Percentiles rank a stretch among this genome's conserved stretches.
phyloP scores from a whole-genome alignment of 2,797 vertebrate species.

The Pipistrellus nathusii region DNA sequence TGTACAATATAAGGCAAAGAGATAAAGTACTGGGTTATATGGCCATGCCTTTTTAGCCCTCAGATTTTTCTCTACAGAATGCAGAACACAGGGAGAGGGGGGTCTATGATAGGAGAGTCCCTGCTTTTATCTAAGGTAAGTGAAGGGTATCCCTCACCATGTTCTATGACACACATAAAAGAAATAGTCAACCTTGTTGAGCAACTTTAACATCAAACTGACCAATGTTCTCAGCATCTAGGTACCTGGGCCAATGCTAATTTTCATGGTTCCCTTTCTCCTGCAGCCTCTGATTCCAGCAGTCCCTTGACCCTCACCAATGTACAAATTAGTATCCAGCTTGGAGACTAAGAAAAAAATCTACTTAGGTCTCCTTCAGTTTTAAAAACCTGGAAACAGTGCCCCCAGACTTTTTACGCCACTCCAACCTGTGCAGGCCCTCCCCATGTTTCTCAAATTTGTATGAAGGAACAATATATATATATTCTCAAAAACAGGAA shows the following conservation, averaged over 20 bases:
- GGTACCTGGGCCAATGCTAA: not conserved
- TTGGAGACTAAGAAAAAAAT: not conserved
- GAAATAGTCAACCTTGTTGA: not conserved
- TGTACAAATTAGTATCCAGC: not conserved
- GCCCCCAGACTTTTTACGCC: not conserved
- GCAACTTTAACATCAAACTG: not conserved
- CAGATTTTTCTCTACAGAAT: not conserved
- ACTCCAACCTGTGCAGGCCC: not conserved
- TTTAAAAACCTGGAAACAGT: conserved; percentile 34
- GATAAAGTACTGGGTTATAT: not conserved
- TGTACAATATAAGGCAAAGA: not conserved
- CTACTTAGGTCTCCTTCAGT: not conserved
- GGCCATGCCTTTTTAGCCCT: not conserved
- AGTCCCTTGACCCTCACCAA: not conserved
- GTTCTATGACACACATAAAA: conserved; percentile 26
- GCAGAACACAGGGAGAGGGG: not conserved
- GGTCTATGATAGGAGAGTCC: not conserved
- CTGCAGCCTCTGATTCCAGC: not conserved
- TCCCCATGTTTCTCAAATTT: not conserved
- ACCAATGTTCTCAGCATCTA: not conserved
- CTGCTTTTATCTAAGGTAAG: not conserved
- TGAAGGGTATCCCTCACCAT: not conserved
- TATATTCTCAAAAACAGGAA: conserved; percentile 30
- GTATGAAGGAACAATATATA: not conserved
- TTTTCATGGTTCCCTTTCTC: not conserved